These are phyloP conservation scores for Colletes latitarsis DNA, from an alignment of 1,140 invertebrate species.

Conservation along the genomic window DNA sequence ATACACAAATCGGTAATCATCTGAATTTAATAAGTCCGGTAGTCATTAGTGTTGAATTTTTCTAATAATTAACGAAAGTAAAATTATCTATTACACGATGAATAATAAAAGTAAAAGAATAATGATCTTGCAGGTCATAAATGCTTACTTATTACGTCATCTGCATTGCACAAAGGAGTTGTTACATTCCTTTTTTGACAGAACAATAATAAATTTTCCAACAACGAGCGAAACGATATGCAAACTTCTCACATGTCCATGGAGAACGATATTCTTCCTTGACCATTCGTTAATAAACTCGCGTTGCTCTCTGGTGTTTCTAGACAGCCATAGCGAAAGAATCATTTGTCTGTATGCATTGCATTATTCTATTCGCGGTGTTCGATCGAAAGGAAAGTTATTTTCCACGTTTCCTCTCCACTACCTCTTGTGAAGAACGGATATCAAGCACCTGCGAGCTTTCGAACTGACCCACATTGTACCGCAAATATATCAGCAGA, in stretches of 20 bases:
- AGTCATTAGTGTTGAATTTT: no score
- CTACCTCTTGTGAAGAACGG: not conserved
- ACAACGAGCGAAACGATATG: not conserved
- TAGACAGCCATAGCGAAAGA: not conserved
- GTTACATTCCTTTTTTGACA: no score
- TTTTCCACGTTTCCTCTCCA: slow-evolving; percentile 7
- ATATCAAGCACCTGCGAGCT: slow-evolving; percentile 7
- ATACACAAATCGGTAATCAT: no score
- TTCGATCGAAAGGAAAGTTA: slow-evolving; percentile 32
- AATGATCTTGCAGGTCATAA: no score
- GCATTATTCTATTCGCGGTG: slow-evolving; percentile 22
- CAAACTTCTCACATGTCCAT: not conserved
- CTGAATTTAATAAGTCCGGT: no score
- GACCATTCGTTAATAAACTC: slow-evolving; percentile 1
- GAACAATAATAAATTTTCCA: not conserved
- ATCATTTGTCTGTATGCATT: slow-evolving; percentile 34
- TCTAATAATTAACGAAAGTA: no score
- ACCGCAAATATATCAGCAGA: not conserved
- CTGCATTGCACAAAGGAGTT: no score
- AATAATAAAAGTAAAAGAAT: no score
- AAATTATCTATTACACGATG: no score
- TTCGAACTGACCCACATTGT: slow-evolving; percentile 19
- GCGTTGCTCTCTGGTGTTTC: not conserved
- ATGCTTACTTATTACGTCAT: no score
- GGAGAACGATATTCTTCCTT: not conserved